Evolutionary conservation across 2,888 invertebrate genomes (phyloP).

Genomic region (Schizaphis graminum): DNA sequence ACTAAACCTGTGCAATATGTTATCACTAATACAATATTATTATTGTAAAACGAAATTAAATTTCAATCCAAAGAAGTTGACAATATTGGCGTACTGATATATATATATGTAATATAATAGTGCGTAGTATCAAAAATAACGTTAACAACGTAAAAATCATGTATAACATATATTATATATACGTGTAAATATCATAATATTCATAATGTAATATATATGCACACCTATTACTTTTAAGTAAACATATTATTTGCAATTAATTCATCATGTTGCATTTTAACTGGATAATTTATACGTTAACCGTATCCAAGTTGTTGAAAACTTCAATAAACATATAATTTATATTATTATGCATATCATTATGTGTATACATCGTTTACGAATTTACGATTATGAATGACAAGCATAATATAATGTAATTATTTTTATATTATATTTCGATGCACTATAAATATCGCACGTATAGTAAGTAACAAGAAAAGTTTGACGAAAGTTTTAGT

Average conservation of each 20-base stretch:
- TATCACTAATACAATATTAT: not conserved
- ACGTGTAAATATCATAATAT: no score
- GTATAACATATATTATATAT: not conserved
- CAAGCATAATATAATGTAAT: not conserved
- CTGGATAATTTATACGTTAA: not conserved
- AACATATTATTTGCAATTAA: not conserved
- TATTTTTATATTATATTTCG: not conserved
- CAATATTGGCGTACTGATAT: not conserved
- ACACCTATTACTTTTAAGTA: not conserved
- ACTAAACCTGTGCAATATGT: not conserved
- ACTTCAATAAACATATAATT: not conserved
- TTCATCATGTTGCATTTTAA: not conserved
- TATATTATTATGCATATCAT: not conserved
- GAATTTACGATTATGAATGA: not conserved
- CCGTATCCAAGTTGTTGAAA: not conserved
- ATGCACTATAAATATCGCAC: not conserved
- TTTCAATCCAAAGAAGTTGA: not conserved
- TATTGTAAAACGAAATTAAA: not conserved
- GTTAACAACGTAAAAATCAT: not conserved
- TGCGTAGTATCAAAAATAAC: not conserved
- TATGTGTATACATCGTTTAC: not conserved
- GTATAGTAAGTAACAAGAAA: not conserved
- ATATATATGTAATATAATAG: no score
- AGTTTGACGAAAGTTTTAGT: not conserved
- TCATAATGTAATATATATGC: not conserved